Percentiles rank a stretch among this genome's conserved stretches.
phyloP scores from a whole-genome alignment of 2,113 vertebrate genomes.

The Lagopus muta region DNA sequence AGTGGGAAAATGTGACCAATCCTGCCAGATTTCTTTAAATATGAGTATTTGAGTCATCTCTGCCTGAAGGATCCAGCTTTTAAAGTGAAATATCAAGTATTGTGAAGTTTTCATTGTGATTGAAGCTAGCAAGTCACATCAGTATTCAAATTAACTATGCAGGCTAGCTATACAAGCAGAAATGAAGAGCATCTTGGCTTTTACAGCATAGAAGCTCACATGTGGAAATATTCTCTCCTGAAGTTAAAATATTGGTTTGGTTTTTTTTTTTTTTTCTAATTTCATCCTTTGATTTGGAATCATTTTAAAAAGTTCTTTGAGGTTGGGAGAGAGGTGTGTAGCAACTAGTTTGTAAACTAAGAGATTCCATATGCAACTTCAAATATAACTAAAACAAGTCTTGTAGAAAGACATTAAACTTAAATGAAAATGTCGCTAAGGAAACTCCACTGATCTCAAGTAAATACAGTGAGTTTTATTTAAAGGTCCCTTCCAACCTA shows the following conservation, averaged over 20 bases:
- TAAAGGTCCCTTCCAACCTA: not conserved
- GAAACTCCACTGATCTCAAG: not conserved
- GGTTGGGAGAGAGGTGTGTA: rapidly evolving
- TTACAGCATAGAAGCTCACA: not conserved
- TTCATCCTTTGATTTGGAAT: not conserved
- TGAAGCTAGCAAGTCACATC: not conserved
- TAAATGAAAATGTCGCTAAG: not conserved
- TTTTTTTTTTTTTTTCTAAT: not conserved
- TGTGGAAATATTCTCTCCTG: not conserved
- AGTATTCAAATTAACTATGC: not conserved
- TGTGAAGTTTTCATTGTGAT: not conserved
- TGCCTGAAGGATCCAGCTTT: not conserved
- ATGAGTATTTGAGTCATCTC: not conserved
- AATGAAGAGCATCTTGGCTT: not conserved
- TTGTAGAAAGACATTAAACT: not conserved
- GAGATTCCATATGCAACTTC: not conserved
- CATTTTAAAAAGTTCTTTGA: not conserved
- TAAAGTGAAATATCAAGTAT: not conserved
- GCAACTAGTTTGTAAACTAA: not conserved
- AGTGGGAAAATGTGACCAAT: not conserved
- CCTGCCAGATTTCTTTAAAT: not conserved
- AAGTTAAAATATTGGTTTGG: not conserved
- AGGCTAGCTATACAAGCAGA: not conserved
- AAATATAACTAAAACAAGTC: not conserved
- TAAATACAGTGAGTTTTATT: not conserved